Evolutionary conservation across 2,888 invertebrate genomes (phyloP).

Genomic region (Lutraria lutraria): DNA sequence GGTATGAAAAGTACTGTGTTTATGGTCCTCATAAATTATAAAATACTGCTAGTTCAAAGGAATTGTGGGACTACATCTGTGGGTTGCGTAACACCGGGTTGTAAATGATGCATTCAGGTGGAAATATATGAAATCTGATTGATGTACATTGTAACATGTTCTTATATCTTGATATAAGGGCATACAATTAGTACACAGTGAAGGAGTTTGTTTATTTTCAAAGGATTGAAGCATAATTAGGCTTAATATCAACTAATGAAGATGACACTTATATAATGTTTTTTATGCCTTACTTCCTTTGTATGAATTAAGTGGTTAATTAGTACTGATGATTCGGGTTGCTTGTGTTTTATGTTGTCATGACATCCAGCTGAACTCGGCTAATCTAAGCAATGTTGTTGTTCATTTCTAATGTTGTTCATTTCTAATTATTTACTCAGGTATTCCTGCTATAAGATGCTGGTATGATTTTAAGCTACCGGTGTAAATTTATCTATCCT

Average conservation of each 20-base stretch:
- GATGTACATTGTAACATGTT: background rate
- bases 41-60: background rate
- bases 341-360: no score
- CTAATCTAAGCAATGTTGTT: no score
- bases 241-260: background rate
- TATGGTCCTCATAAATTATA: background rate
- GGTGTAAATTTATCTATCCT: no score
- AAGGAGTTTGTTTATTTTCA: background rate
- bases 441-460: no score
- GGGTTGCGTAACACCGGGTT: background rate
- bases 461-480: no score
- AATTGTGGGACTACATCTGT: background rate
- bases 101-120: background rate
- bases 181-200: background rate
- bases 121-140: background rate
- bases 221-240: background rate
- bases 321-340: no score
- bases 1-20: background rate
- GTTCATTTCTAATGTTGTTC: no score
- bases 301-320: no score
- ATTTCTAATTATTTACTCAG: no score
- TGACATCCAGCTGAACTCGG: no score
- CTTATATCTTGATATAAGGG: background rate
- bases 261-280: background rate
- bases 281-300: no score